Base-by-base conservation (phyloP, 2,888 invertebrate species). In the Polietes domitor region DNA sequence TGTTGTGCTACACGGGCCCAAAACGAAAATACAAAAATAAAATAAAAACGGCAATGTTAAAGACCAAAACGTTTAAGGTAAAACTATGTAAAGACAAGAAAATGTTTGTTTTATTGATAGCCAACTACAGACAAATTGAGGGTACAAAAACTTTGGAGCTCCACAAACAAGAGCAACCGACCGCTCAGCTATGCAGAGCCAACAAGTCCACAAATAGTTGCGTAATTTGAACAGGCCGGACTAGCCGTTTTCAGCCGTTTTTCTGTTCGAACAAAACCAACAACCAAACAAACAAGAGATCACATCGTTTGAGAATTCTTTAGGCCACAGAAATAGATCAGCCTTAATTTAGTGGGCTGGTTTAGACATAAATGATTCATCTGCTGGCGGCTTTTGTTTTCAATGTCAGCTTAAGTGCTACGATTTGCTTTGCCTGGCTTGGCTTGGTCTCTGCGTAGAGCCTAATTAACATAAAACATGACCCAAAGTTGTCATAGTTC, bases 71-170 rank as follows among this genome's bases (percentile, higher is more conserved):
- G 55, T 72, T 84, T 81, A 81, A 81, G 84, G 81, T 58, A 74
- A 81, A 73, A 84, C 28, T 61, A 78, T 81, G 75, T 73, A 26
- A 26, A 84, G 76, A 76, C 81, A 73, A 76, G 10, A 78, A 84
- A 68, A 61, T 73, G 72, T 68, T 68, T 19, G 65, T 83, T 68
- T 68, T 68, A 68, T 68, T 68, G 79, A 77, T 74, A 70, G 77
- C 70, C 70, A 68, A 68, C 21, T 21, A 21, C 37, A 68, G 68
- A 68, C 26, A 83, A 61, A 68, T 41, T 77, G 50, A 77, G 41
- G 72, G 15, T 26, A 71, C 37, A 32, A 80, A 15, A 63, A n/a
- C 26, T 68, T 68, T 41, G 32, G 32, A 19, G n/a, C n/a, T 17
- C 24, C 9, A 43, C 21, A 65, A 74, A 63, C 47, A 78, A 72